Percentiles rank a stretch among this genome's conserved stretches.
Conservation (phyloP, 2,113 vertebrate genomes). For the Sylvia atricapilla region DNA sequence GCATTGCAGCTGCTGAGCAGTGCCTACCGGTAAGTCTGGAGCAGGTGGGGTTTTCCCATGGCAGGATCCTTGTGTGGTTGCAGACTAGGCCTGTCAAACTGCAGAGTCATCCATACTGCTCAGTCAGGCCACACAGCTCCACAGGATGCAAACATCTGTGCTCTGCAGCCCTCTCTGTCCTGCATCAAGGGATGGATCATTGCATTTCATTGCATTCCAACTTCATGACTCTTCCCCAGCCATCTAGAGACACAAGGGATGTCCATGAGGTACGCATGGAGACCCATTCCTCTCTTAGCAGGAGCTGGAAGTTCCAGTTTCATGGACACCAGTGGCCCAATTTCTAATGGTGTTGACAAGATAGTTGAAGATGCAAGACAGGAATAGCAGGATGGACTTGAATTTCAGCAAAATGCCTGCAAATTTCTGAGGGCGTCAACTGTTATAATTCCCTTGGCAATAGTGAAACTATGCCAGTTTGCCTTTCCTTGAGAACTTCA, state of each 20-base stretch:
- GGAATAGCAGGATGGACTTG: background rate
- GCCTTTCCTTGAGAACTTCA: background rate
- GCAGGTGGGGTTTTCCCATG: slow-evolving; percentile 12
- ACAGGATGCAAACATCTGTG: background rate
- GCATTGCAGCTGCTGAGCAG: slow-evolving; percentile 19
- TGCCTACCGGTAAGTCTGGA: background rate
- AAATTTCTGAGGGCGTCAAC: background rate
- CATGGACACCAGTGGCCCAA: accelerated
- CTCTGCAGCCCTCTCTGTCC: background rate
- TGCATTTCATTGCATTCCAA: background rate
- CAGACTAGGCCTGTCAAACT: background rate
- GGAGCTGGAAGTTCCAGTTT: background rate
- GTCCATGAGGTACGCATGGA: background rate
- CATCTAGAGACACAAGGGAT: background rate
- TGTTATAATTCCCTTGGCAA: background rate
- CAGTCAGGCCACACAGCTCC: background rate
- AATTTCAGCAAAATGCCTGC: background rate
- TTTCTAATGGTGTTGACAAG: background rate
- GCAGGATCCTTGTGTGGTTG: background rate
- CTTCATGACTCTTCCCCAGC: background rate
- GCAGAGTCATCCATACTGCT: background rate
- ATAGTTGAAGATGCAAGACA: background rate
- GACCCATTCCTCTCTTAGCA: background rate
- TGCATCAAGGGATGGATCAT: background rate
- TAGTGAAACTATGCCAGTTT: background rate